Conservation (phyloP, 2,113 vertebrate species). For the Aptenodytes forsteri region DNA sequence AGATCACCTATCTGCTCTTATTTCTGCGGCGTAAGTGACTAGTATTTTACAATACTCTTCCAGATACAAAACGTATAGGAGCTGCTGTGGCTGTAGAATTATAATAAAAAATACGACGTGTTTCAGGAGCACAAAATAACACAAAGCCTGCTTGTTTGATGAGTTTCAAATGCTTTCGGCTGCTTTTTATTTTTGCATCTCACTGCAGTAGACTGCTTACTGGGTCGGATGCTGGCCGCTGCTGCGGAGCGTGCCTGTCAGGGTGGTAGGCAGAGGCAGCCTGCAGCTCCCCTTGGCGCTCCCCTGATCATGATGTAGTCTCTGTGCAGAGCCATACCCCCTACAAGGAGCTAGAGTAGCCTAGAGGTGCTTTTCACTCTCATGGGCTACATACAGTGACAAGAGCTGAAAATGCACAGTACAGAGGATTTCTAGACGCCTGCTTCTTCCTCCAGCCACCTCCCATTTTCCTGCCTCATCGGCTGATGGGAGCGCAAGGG, state of each 20-base stretch:
- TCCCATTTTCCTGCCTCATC: background rate
- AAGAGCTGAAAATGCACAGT: slow-evolving; percentile 10
- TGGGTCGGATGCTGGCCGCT: background rate
- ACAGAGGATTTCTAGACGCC: background rate
- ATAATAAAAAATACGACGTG: background rate
- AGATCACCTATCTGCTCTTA: slow-evolving; percentile 1
- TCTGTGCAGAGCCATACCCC: background rate
- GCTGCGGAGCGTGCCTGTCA: background rate
- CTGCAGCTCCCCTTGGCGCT: background rate
- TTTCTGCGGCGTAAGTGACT: background rate
- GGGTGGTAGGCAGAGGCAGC: background rate
- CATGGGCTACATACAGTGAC: background rate
- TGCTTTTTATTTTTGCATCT: slow-evolving; percentile 38
- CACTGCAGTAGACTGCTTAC: background rate
- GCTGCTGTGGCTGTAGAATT: background rate
- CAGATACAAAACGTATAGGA: background rate
- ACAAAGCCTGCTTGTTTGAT: slow-evolving; percentile 10
- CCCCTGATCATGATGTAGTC: background rate
- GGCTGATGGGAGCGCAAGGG: background rate
- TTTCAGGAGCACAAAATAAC: background rate
- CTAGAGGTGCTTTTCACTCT: slow-evolving; percentile 41
- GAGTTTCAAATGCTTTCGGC: slow-evolving; percentile 31
- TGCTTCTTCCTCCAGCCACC: background rate
- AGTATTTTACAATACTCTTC: background rate
- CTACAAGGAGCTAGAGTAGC: slow-evolving; percentile 39